Conservation (phyloP, 2,113 vertebrate species). For the Cricetomys ansorgei region DNA sequence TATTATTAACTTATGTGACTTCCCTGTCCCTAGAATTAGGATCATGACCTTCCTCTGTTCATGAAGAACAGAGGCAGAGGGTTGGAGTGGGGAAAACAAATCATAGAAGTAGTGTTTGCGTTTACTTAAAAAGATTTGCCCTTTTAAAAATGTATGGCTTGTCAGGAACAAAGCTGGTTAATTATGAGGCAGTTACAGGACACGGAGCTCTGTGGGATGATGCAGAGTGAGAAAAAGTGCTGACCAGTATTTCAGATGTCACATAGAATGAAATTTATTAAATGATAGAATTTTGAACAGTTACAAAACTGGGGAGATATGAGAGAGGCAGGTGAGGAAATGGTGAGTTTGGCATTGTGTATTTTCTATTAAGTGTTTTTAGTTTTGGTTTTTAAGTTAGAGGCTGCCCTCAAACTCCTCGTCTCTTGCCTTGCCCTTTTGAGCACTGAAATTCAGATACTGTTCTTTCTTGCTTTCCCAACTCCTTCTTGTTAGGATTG, state of each 20-base stretch:
- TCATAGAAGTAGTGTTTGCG: background rate
- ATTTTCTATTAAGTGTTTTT: background rate
- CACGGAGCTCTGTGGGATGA: background rate
- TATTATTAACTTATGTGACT: too few species aligned
- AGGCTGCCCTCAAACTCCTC: background rate
- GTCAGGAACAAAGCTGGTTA: background rate
- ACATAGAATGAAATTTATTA: constrained; percentile 10
- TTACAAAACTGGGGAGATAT: background rate
- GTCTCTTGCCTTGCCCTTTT: background rate
- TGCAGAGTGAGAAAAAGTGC: background rate
- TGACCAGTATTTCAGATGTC: background rate
- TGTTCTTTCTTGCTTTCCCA: background rate
- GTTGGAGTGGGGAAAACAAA: background rate
- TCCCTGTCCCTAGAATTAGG: background rate
- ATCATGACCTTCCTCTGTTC: background rate
- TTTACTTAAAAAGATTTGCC: background rate
- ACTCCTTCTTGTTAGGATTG: background rate
- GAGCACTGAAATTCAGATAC: background rate
- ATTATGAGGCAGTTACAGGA: background rate
- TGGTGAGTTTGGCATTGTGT: constrained; percentile 29
- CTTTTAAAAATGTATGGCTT: background rate
- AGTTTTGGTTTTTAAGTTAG: background rate
- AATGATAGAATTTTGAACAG: constrained; percentile 12
- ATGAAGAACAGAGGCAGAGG: background rate
- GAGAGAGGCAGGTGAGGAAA: background rate